Evolutionary conservation across 1,140 invertebrate genomes (phyloP).

Genomic region (Drosophila kohkoa): DNA sequence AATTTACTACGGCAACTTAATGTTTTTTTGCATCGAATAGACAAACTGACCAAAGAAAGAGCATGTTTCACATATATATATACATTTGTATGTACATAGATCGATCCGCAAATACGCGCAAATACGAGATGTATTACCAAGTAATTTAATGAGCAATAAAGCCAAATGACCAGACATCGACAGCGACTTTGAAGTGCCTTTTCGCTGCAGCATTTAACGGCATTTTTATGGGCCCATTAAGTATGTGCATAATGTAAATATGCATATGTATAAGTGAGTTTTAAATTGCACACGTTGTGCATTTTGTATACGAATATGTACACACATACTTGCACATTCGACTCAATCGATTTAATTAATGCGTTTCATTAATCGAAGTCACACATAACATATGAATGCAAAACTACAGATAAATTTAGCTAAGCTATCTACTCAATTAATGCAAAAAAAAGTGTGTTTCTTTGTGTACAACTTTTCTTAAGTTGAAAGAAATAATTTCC

Average conservation of each 20-base stretch:
- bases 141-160: conserved; percentile 53
- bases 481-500: no score
- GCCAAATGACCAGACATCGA: conserved; percentile 29
- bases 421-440: conserved; percentile 1
- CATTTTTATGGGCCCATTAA: conserved; percentile 59
- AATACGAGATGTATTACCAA: conserved; percentile 1
- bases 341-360: conserved; percentile 25
- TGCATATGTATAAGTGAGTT: conserved; percentile 14
- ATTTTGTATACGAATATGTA: conserved; percentile 4
- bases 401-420: conserved; percentile 9
- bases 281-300: conserved; percentile 11
- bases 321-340: not conserved
- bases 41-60: not conserved
- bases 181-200: conserved; percentile 55
- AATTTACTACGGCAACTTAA: not conserved
- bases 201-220: conserved; percentile 46
- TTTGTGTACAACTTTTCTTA: no score
- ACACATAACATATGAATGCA: not conserved
- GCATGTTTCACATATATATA: not conserved
- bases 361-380: conserved; percentile 49
- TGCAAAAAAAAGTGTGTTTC: no score
- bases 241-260: conserved; percentile 36
- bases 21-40: not conserved
- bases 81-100: not conserved
- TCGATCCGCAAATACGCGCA: not conserved